phyloP scores from a whole-genome alignment of 2,113 vertebrate genomes.

The Butorides virescens region DNA sequence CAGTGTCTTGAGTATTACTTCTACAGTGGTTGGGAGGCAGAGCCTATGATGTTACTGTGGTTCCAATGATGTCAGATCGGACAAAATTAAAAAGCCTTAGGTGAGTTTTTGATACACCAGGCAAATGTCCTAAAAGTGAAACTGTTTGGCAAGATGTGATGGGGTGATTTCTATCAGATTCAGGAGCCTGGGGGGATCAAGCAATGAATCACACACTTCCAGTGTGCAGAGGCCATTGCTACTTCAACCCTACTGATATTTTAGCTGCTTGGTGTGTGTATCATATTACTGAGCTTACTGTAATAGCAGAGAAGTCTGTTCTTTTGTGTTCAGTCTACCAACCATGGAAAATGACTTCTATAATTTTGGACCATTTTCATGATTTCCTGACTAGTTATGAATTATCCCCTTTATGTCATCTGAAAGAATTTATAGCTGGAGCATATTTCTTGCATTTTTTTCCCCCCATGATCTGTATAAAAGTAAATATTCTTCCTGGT shows the following conservation, averaged over 20 bases:
- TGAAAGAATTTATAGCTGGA: not conserved
- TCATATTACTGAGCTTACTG: not conserved
- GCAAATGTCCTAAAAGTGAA: not conserved
- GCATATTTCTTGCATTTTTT: not conserved
- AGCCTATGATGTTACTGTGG: not conserved
- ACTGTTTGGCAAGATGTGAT: not conserved
- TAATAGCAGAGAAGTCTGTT: not conserved
- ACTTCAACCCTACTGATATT: not conserved
- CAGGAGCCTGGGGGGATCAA: not conserved
- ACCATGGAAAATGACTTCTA: not conserved
- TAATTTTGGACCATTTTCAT: not conserved
- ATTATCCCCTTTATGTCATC: not conserved
- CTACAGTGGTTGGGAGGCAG: not conserved
- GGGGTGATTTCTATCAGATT: not conserved
- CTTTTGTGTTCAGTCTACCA: not conserved
- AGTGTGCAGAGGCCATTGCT: not conserved
- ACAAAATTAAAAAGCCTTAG: not conserved
- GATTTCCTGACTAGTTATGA: not conserved
- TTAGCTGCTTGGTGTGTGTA: not conserved
- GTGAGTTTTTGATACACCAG: not conserved
- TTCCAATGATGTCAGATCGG: not conserved
- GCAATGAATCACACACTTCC: fast-evolving
- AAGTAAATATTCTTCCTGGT: not conserved
- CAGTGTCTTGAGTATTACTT: conserved; percentile 8
- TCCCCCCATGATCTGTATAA: not conserved